Conservation (phyloP, 1,140 invertebrate genomes). For the Ruditapes philippinarum region DNA sequence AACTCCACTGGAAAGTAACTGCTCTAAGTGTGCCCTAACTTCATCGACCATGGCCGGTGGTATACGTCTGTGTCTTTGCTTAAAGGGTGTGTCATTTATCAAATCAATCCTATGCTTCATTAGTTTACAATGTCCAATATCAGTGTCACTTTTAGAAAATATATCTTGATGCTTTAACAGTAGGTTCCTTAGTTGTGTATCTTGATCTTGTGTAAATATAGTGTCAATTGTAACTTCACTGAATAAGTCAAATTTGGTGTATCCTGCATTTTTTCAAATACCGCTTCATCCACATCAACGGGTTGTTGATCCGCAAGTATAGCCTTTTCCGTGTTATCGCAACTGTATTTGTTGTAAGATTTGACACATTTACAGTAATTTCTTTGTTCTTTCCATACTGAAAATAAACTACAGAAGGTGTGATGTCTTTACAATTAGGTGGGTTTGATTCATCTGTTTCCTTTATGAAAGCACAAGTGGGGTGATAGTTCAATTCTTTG, state of each 20-base stretch:
- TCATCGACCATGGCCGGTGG: slow-evolving; percentile 44
- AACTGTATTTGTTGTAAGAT: slow-evolving; percentile 14
- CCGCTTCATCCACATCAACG: not conserved
- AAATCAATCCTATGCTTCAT: slow-evolving; percentile 48
- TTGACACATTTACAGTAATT: slow-evolving; percentile 29
- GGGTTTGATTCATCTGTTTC: not conserved
- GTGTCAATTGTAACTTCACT: not conserved
- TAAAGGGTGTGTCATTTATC: slow-evolving; percentile 44
- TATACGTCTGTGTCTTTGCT: slow-evolving; percentile 46
- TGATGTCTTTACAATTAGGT: slow-evolving; percentile 24
- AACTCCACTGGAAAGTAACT: slow-evolving; percentile 8
- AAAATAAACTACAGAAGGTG: not conserved
- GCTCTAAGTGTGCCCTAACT: slow-evolving; percentile 41
- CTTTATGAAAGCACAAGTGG: not conserved
- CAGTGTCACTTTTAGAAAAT: slow-evolving; percentile 19
- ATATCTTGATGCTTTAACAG: slow-evolving; percentile 9
- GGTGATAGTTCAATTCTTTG: not conserved
- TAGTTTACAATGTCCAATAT: slow-evolving; percentile 6
- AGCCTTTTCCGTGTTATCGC: slow-evolving; percentile 13
- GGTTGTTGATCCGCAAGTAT: slow-evolving; percentile 45
- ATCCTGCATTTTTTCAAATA: slow-evolving; percentile 1
- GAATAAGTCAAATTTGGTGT: not conserved
- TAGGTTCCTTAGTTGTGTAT: not conserved
- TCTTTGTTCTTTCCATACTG: not conserved
- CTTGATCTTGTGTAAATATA: slow-evolving; percentile 15